Evolutionary conservation across 2,888 invertebrate species (phyloP).

Genomic region (Matsumyia berberina): DNA sequence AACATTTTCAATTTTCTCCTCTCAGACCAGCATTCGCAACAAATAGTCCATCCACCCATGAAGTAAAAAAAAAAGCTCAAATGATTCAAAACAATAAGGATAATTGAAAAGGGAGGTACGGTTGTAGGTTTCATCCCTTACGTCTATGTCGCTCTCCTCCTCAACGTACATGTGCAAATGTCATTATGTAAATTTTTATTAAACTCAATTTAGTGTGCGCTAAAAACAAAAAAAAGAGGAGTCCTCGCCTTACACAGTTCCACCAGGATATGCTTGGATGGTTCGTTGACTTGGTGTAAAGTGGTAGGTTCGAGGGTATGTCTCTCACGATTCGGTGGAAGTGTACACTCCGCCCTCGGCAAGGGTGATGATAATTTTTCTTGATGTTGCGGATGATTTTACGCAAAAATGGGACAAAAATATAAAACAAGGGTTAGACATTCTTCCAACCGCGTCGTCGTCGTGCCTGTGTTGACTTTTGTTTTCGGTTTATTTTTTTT

Average conservation of each 20-base stretch:
- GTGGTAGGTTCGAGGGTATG: neutral
- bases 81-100: constrained; percentile 23
- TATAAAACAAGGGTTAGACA: constrained; percentile 9
- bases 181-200: constrained; percentile 41
- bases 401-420: neutral
- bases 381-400: constrained; percentile 7
- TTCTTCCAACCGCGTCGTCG: neutral
- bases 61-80: neutral
- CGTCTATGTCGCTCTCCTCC: neutral
- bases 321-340: neutral
- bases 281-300: neutral
- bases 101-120: constrained; percentile 2
- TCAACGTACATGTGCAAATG: constrained; percentile 11
- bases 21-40: neutral
- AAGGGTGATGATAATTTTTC: constrained; percentile 16
- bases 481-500: neutral
- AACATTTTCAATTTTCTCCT: constrained; percentile 8
- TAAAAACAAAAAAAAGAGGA: neutral
- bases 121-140: neutral
- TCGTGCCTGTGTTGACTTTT: neutral
- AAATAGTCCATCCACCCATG: neutral
- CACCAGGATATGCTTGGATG: neutral
- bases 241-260: neutral
- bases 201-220: constrained; percentile 26
- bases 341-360: neutral